Evolutionary conservation across 2,888 invertebrate species (phyloP), one percentile per base, ranked within the genome.

Genomic region (Hipparchia semele): DNA sequence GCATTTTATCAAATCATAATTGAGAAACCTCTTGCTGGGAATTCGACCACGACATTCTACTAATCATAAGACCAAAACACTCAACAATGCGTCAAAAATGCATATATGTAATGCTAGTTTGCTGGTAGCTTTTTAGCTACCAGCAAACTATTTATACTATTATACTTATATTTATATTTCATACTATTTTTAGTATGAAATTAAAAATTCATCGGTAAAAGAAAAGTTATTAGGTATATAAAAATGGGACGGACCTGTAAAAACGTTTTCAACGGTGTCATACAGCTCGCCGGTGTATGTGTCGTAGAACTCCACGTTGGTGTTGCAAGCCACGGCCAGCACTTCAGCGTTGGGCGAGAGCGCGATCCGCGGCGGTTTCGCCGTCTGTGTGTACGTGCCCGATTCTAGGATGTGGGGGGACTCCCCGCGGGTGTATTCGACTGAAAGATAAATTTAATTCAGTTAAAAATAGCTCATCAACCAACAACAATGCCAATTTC

Each of bases 311-410:
- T 95, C 95, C 5, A 98, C 85, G 13, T 93, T 93, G 56, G 94
- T 91, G 70, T 95, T 95, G 73, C 95, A 94, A 45, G 96, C 95
- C 10, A 98, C 95, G 0, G 95, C 97, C 10, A 98, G 90, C 23
- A 97, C 96, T 82, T 97, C 96, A 0, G 96, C 97, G 86, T 97
- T 96, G 33, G 97, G 97, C 12, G 98, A 97, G 61, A 98, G 90
- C 0, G 97, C 96, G 71, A 98, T 95, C 77, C 92, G 91, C 8
- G 96, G 94, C 10, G 94, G 86, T 68, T 90, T 89, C 0, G 92
- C 92, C 0, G 94, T 91, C 86, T 95, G 95, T 39, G 95, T 94
- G 81, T 95, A 96, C 46, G 88, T 90, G 10, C 96, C 97, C 0
- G 96, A 95, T 78, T 94, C 94, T 60, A 97, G 87, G 73, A 97